Evolutionary conservation across 2,797 vertebrate species (phyloP).

Genomic region (Sphaeramia orbicularis): DNA sequence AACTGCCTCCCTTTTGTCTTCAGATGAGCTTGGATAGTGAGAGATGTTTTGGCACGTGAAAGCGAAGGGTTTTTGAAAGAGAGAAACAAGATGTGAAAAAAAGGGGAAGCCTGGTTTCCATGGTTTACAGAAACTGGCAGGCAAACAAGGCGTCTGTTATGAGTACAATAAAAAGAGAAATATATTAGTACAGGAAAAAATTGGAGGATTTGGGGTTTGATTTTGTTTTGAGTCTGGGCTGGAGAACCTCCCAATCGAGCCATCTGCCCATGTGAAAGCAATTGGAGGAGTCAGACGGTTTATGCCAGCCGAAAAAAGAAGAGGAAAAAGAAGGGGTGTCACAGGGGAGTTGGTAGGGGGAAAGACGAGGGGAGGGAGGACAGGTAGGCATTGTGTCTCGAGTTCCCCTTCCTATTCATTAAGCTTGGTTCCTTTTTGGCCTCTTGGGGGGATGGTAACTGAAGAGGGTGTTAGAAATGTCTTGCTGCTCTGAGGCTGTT

Average conservation of each 20-base stretch:
- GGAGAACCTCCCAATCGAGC: slow-evolving; percentile 63
- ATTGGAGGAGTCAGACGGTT: slow-evolving; percentile 53
- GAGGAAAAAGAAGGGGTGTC: slow-evolving; percentile 53
- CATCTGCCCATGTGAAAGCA: slow-evolving; percentile 69
- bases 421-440: slow-evolving; percentile 58
- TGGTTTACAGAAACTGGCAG: slow-evolving; percentile 69
- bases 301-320: slow-evolving; percentile 51
- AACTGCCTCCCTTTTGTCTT: slow-evolving; percentile 49
- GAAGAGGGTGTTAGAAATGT: slow-evolving; percentile 79
- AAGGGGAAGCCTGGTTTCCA: slow-evolving; percentile 55
- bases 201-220: slow-evolving; percentile 58
- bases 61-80: slow-evolving; percentile 36
- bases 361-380: slow-evolving; percentile 58
- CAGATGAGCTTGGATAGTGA: slow-evolving; percentile 42
- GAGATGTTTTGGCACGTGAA: slow-evolving; percentile 52
- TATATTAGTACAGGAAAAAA: slow-evolving; percentile 50
- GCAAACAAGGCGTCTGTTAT: slow-evolving; percentile 61
- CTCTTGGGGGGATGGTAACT: slow-evolving; percentile 72
- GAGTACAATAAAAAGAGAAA: slow-evolving; percentile 32
- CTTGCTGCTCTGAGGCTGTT: slow-evolving; percentile 62
- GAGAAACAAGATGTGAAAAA: slow-evolving; percentile 58
- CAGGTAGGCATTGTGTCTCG: slow-evolving; percentile 77
- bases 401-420: slow-evolving; percentile 75
- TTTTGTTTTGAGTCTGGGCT: slow-evolving; percentile 65
- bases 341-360: slow-evolving; percentile 60